These are phyloP conservation scores for Cenopis cana DNA, from an alignment of 2,888 invertebrate species.

Conservation along the genomic window DNA sequence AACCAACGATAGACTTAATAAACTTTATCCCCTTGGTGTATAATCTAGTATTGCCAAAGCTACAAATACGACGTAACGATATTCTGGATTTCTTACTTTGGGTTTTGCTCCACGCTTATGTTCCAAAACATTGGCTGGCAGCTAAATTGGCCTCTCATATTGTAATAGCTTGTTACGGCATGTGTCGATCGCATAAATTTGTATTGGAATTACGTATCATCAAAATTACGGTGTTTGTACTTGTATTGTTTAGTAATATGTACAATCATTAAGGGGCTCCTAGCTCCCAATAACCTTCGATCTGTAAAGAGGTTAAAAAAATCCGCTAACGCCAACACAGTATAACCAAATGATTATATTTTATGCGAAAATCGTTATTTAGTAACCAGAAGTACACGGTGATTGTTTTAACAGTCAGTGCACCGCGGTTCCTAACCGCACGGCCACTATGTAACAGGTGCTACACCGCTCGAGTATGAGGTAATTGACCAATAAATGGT, in stretches of 20 bases:
- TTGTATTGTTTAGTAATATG: neutral
- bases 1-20: conserved; percentile 21
- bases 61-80: conserved; percentile 24
- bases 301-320: no score
- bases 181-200: conserved; percentile 10
- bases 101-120: conserved; percentile 1
- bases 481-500: conserved; percentile 29
- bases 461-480: conserved; percentile 9
- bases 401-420: conserved; percentile 27
- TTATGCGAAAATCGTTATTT: neutral
- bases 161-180: conserved; percentile 16
- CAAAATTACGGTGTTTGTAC: conserved; percentile 1
- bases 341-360: no score
- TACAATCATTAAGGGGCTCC: no score
- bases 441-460: conserved; percentile 28
- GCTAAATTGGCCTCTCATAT: conserved; percentile 18
- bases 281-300: no score
- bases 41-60: no score
- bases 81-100: conserved; percentile 7
- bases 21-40: no score
- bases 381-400: neutral
- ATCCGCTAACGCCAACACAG: no score
- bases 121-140: conserved; percentile 22
- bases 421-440: conserved; percentile 30
- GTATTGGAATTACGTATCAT: conserved; percentile 1